A percentile compares a stretch with the other conserved stretches of the same genome.
These are phyloP conservation scores for Rhizoglyphus robini DNA, from an alignment of 1,140 invertebrate genomes.

Conservation along the genomic window DNA sequence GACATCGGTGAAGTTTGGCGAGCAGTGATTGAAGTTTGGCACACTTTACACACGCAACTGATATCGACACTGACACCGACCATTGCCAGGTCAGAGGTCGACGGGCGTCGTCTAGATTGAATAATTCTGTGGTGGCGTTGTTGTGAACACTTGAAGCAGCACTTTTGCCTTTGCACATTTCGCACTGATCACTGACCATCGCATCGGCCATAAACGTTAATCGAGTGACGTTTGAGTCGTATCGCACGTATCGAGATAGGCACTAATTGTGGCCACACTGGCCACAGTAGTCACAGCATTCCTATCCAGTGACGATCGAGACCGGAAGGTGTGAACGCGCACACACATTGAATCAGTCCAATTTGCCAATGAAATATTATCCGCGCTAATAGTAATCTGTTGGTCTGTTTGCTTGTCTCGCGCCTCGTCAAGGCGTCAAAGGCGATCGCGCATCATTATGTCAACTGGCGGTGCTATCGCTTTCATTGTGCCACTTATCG, in stretches of 20 bases:
- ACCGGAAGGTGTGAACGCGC: background rate
- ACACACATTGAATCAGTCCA: background rate
- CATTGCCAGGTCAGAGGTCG: slow-evolving; percentile 1
- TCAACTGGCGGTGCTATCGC: background rate
- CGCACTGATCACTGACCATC: too few relatives aligned
- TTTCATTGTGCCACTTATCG: background rate
- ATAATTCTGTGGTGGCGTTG: too few relatives aligned
- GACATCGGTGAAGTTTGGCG: background rate
- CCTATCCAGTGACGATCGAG: background rate
- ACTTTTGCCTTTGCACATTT: too few relatives aligned
- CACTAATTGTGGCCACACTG: background rate
- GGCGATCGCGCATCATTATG: background rate
- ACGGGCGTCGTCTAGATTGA: slow-evolving; percentile 10
- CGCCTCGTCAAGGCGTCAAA: background rate
- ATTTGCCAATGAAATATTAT: background rate
- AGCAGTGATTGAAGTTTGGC: background rate
- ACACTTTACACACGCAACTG: background rate
- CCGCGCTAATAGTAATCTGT: background rate
- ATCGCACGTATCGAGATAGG: too few relatives aligned
- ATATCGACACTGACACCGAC: background rate
- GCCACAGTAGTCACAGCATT: background rate
- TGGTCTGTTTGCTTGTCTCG: background rate
- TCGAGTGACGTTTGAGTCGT: too few relatives aligned
- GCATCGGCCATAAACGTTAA: too few relatives aligned
- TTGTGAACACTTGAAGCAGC: too few relatives aligned